Evolutionary conservation across 2,113 vertebrate species (phyloP), one percentile per base, ranked within the genome.

Genomic region (Tragelaphus buxtoni): DNA sequence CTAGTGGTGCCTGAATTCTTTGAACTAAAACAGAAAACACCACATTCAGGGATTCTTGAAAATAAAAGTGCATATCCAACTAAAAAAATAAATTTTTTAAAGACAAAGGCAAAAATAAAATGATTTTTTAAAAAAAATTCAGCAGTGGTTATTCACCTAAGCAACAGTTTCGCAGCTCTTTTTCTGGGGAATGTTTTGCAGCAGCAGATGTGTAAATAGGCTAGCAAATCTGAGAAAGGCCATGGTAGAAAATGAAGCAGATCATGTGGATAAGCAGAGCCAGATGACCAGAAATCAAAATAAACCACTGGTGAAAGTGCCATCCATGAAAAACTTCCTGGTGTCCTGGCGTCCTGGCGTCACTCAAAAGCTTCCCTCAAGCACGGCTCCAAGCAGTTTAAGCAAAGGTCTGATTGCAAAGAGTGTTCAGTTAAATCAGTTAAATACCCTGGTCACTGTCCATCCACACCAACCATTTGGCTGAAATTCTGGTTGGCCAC

Each of bases 91-190:
- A 74, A 11, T 2, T 92, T 86, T 69, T 45, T 28, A 91, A 88
- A 30, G 24, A 85, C 72, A 51, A 49, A 94, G 88, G 56, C 42
- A 87, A 90, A 93, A 77, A 32, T 32, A 30, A 55, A 76, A 85
- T 45, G 9, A 60, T 28, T 42, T 77, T 45, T 10, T 1, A 13
- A 58, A 63, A 16, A n/a, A 30, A 49, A 35, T 5, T 74, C 2
- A n/a, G 30, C 28, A 0, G 28, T 7, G 32, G 65, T 35, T n/a
- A 55, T 28, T 60, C 5, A 14, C 10, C 14, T 30, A 32, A 28
- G 2, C 32, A 39, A 26, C 39, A 35, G 10, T 35, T 24, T 13
- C 17, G 28, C 12, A 13, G 16, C 12, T 14, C 10, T 39, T 5
- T 18, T 55, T 22, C 49, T n/a, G n/a, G 61, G 32, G 24, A 10